Base-by-base conservation (phyloP, 35 echinoderm and acorn worm genomes). In the Lytechinus pictus region DNA sequence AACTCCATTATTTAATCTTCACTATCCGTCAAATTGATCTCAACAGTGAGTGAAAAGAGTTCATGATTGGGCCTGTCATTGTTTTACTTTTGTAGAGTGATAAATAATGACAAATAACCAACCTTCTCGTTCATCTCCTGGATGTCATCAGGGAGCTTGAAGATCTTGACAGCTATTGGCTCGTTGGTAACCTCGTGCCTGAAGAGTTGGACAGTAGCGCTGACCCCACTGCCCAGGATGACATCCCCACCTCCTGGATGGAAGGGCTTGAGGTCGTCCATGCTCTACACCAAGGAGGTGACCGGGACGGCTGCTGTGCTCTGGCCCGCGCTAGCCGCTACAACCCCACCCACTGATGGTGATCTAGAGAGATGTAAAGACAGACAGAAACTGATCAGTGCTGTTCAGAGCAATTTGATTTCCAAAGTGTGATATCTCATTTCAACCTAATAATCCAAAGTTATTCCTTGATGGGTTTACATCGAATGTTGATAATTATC, bases 211-310 rank as follows among this genome's bases (percentile, higher is more conserved):
- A 93, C 92, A 16, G 92, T 55, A 27, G 54, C 92, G 92, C 57
- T 16, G 92, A 27, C 55, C n/a, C 92, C 92, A 3, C 27, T 57
- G 11, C 92, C 92, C n/a, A 93, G 52, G 92, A 93, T 55, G 92
- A 93, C 52, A n/a, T 93, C 92, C 4, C 52, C 54, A 54, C 92
- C 92, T 55, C 29, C 54, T 10, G 52, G 54, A 54, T 93, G n/a
- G 92, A 93, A 93, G 4, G 92, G n/a, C 53, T 93, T 93, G 28
- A 93, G 53, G 54, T 93, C 92, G 9, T 12, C 10, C 92, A 93
- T 93, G 13, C 92, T 11, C 12, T 9, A 28, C 28, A 28, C 33
- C 7, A 54, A 21, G 88, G 33, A 52, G 28, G 29, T 4, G 4
- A 33, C 88, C 44, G 21, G 88, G 19, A 14, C 19, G 3, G 19